Evolutionary conservation across 2,113 vertebrate genomes (phyloP), one percentile per base, ranked within the genome.

Genomic region (Dolichotis patagonum): DNA sequence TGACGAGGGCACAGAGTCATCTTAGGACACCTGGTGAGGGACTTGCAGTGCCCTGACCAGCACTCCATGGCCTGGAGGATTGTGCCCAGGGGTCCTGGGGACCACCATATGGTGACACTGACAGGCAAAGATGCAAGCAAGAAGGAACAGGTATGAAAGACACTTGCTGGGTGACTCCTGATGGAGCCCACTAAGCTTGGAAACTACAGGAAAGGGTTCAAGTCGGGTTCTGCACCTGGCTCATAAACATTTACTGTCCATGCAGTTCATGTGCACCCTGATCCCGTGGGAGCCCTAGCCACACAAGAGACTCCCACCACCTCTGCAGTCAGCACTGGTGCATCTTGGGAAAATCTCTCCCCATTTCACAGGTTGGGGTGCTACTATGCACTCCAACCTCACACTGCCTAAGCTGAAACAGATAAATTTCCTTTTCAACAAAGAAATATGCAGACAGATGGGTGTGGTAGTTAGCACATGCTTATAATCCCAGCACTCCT

Each of bases 221-320:
- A 71, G 91, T 41, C 38, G 54, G 85, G 91, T 92, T 86, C 46
- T 80, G 95, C 65, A 62, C 13, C 32, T 78, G 91, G 35, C 41
- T 92, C 52, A 38, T 84, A 73, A 83, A 89, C 7, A 20, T 0
- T 4, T 17, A 1, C 24, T 71, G 38, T n/a, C 20, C 28, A 54
- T 35, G 17, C 8, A 71, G 65, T 38, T 49, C 52, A 28, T 7
- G 22, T 32, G 78, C 17, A 49, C 3, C n/a, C 46, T 58, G 46
- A 56, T 73, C 30, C 6, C 30, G 7, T 4, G 16, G 80, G 52
- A 67, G 17, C 46, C 69, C 58, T 41, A 8, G 12, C 14, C 62
- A 22, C 3, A 9, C 8, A 35, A 75, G 49, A 41, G 90, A 41
- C 41, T 69, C 71, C 71, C 54, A 43, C 0, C 0, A 26, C 65